Conservation (phyloP, 2,888 invertebrate species). For the Lithophane ornitopus region DNA sequence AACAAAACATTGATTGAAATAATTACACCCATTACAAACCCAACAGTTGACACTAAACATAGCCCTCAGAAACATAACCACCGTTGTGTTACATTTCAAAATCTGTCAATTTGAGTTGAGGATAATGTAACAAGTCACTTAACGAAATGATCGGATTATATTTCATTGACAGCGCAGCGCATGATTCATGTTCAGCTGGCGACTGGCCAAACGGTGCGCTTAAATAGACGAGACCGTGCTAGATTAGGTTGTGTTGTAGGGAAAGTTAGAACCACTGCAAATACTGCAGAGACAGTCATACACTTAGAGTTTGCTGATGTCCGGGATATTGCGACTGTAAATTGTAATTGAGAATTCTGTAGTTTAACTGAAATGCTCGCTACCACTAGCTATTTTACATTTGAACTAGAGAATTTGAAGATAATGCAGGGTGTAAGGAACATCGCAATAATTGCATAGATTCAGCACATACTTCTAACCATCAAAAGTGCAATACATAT, state of each 20-base stretch:
- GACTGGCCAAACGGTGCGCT: slow-evolving; percentile 71
- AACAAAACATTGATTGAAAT: slow-evolving; percentile 14
- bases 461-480: background rate
- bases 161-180: slow-evolving; percentile 79
- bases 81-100: slow-evolving; percentile 63
- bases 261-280: slow-evolving; percentile 45
- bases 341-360: slow-evolving; percentile 16
- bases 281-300: slow-evolving; percentile 35
- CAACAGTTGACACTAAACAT: slow-evolving; percentile 49
- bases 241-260: slow-evolving; percentile 59
- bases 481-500: background rate
- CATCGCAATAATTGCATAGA: background rate
- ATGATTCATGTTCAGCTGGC: slow-evolving; percentile 79
- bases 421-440: no score
- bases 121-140: slow-evolving; percentile 78
- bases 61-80: slow-evolving; percentile 28
- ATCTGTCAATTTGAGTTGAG: slow-evolving; percentile 63
- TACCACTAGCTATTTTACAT: background rate
- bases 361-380: background rate
- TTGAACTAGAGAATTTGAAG: background rate
- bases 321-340: background rate
- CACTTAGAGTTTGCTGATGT: slow-evolving; percentile 4
- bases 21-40: slow-evolving; percentile 21
- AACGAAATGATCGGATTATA: slow-evolving; percentile 75
- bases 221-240: slow-evolving; percentile 65